Evolutionary conservation across 2,113 vertebrate genomes (phyloP).

Genomic region (Coptodon rendalli): DNA sequence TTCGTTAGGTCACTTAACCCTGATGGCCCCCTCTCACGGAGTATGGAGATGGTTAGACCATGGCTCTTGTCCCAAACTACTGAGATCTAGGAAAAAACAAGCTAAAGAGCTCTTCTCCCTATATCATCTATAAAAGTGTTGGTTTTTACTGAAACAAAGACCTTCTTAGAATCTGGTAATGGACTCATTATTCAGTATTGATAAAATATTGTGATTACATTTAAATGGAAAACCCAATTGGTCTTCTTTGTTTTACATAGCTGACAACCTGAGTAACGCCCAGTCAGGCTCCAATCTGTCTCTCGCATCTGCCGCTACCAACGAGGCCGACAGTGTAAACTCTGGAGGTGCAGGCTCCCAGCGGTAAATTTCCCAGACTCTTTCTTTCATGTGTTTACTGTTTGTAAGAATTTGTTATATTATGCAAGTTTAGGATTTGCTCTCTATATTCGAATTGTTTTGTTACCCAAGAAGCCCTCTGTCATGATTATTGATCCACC

Average conservation of each 20-base stretch:
- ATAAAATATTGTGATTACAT: not conserved
- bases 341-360: slow-evolving; percentile 86
- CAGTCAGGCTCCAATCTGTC: slow-evolving; percentile 94
- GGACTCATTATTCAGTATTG: not conserved
- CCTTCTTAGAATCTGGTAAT: not conserved
- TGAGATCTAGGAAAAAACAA: not conserved
- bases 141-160: not conserved
- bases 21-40: rapidly evolving
- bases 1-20: not conserved
- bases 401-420: not conserved
- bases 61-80: not conserved
- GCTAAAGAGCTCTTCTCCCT: not conserved
- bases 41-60: not conserved
- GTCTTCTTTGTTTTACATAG: slow-evolving; percentile 49
- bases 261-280: slow-evolving; percentile 82
- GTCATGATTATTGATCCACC: not conserved
- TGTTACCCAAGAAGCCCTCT: not conserved
- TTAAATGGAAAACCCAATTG: no score
- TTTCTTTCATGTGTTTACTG: not conserved
- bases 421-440: not conserved
- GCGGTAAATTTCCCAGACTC: slow-evolving; percentile 65
- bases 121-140: not conserved
- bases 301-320: slow-evolving; percentile 79
- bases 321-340: slow-evolving; percentile 86
- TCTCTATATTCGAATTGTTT: not conserved